These are phyloP conservation scores for Chiroxiphia lanceolata DNA, from an alignment of 2,797 vertebrate genomes.

Conservation along the genomic window DNA sequence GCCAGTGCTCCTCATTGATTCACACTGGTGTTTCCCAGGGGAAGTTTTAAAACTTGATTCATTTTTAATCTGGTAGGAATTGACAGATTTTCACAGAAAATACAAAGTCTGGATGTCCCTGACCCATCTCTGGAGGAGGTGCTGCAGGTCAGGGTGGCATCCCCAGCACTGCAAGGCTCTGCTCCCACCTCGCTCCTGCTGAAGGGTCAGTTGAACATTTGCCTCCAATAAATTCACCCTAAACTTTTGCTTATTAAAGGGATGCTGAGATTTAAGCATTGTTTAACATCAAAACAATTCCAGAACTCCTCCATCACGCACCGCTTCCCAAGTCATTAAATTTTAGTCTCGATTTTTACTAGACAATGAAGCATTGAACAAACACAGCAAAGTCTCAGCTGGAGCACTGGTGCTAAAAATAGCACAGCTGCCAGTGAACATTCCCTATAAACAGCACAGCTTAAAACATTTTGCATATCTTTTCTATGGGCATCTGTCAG, in stretches of 20 bases:
- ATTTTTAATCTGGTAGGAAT: neutral
- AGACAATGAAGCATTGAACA: constrained; percentile 75
- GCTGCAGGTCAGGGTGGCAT: neutral
- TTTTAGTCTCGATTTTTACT: constrained; percentile 61
- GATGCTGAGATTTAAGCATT: neutral
- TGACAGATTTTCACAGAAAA: neutral
- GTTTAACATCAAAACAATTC: constrained; percentile 52
- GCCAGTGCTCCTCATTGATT: neutral
- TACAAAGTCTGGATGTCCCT: neutral
- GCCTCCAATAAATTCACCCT: neutral
- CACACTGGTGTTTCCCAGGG: neutral
- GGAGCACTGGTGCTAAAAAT: constrained; percentile 65
- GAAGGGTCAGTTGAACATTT: neutral
- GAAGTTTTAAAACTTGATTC: neutral
- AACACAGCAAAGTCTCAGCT: constrained; percentile 56
- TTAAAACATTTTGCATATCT: neutral
- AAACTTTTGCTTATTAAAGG: neutral
- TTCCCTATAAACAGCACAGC: constrained; percentile 1
- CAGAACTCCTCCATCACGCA: constrained; percentile 35
- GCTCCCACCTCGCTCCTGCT: neutral
- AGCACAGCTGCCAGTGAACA: constrained; percentile 20
- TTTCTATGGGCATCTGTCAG: constrained; percentile 35
- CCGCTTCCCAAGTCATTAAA: constrained; percentile 60
- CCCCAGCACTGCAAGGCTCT: neutral
- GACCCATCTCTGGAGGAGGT: neutral